Evolutionary conservation across 1,140 invertebrate genomes (phyloP).

Genomic region (Orchesella cincta): DNA sequence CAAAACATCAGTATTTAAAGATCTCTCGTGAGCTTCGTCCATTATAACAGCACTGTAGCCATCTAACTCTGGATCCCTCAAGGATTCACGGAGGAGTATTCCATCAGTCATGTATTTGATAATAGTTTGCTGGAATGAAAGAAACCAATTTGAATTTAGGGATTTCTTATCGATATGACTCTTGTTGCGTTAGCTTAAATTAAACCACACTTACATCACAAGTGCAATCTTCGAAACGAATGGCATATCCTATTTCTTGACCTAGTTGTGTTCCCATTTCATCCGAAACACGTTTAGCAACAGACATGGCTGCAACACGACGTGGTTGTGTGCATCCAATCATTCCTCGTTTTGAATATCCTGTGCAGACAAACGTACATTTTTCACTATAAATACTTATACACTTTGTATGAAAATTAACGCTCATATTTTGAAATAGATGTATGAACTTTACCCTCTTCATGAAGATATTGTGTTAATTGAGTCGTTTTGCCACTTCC

Average conservation of each 20-base stretch:
- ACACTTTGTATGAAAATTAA: slow-evolving; percentile 13
- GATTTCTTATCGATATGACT: too few relatives aligned
- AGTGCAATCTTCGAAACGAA: slow-evolving; percentile 99
- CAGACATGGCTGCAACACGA: slow-evolving; percentile 97
- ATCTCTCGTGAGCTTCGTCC: slow-evolving; percentile 99
- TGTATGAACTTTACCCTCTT: slow-evolving; percentile 87
- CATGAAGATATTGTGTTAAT: slow-evolving; percentile 96
- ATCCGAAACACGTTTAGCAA: slow-evolving; percentile 97
- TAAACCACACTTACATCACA: slow-evolving; percentile 66
- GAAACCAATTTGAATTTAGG: neutral
- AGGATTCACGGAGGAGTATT: slow-evolving; percentile 91
- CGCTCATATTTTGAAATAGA: too few relatives aligned
- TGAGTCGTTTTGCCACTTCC: slow-evolving; percentile 99
- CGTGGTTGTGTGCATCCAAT: slow-evolving; percentile 94
- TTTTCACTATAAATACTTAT: slow-evolving; percentile 10
- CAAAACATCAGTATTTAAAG: slow-evolving; percentile 95
- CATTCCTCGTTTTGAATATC: slow-evolving; percentile 85
- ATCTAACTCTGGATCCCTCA: slow-evolving; percentile 92
- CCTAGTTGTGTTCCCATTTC: slow-evolving; percentile 91
- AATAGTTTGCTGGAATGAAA: slow-evolving; percentile 64
- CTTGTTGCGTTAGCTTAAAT: slow-evolving; percentile 4
- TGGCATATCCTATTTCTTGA: slow-evolving; percentile 95
- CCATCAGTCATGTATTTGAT: slow-evolving; percentile 99
- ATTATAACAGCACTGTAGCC: slow-evolving; percentile 96
- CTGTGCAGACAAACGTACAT: slow-evolving; percentile 36